Evolutionary conservation across 30 jellyfish, hydroid and myxozoan species (phyloP).

Genomic region (Rhopilema esculentum): DNA sequence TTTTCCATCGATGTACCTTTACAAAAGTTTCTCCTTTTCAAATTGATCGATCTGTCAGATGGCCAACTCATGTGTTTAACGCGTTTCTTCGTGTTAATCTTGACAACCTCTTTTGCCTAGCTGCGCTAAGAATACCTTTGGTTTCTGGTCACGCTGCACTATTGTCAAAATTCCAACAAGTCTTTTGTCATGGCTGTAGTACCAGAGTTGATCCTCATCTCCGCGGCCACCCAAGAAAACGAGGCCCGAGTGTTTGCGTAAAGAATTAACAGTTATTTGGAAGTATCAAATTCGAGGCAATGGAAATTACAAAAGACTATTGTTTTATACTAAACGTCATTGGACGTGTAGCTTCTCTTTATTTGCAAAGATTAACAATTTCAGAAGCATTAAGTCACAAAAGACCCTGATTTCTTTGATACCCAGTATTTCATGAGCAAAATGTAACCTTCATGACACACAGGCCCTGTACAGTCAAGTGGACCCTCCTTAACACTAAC

Average conservation of each 20-base stretch:
- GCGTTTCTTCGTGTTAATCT: background rate
- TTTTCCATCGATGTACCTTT: too few relatives aligned
- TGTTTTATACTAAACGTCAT: background rate
- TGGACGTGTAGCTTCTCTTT: background rate
- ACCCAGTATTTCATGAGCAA: background rate
- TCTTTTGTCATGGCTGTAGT: background rate
- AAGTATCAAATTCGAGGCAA: background rate
- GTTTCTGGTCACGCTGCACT: background rate
- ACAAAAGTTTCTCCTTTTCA: background rate
- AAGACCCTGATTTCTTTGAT: background rate
- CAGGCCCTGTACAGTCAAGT: slow-evolving; percentile 2
- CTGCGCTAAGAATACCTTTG: background rate
- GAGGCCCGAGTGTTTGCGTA: background rate
- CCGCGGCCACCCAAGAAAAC: background rate
- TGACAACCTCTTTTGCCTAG: background rate
- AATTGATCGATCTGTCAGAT: background rate
- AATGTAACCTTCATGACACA: slow-evolving; percentile 11
- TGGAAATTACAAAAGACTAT: background rate
- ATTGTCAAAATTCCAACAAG: background rate
- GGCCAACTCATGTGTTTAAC: background rate
- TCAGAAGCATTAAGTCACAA: background rate
- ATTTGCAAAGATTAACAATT: background rate
- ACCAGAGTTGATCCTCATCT: background rate
- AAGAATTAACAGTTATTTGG: background rate
- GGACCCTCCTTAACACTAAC: slow-evolving; percentile 33